Conservation (phyloP, 2,113 vertebrate species). For the Pandion haliaetus region DNA sequence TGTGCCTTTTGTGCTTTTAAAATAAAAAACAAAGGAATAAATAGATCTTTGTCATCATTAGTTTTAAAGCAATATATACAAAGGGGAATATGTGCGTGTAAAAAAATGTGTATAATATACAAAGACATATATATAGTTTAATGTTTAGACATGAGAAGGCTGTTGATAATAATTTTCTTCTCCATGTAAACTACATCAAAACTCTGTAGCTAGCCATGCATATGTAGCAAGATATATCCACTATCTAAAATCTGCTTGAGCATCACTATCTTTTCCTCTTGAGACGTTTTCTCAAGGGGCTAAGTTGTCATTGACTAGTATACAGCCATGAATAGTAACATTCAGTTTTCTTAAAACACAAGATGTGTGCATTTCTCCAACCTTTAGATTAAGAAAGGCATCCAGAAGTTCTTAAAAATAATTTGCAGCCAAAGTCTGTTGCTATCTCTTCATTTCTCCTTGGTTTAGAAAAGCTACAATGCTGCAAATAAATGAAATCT, state of each 20-base stretch:
- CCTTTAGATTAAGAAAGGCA: neutral
- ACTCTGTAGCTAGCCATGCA: neutral
- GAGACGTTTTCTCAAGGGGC: neutral
- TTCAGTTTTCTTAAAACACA: neutral
- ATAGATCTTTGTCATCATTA: neutral
- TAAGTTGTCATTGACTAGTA: neutral
- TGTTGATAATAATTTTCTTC: neutral
- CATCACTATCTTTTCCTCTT: neutral
- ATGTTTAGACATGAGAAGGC: neutral
- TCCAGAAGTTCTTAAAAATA: neutral
- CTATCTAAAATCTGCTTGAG: neutral
- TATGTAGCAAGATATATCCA: neutral
- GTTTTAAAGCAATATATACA: neutral
- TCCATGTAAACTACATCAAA: neutral
- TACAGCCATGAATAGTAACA: neutral
- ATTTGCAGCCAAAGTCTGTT: neutral
- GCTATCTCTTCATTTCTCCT: neutral
- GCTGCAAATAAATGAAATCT: neutral
- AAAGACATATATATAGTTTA: neutral
- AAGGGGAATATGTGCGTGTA: neutral
- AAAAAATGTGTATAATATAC: neutral
- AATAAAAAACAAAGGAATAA: neutral
- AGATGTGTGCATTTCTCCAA: too few species aligned
- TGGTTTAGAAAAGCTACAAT: neutral
- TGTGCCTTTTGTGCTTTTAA: neutral